Base-by-base conservation (phyloP, 2,888 invertebrate genomes). In the Plusia festucae region DNA sequence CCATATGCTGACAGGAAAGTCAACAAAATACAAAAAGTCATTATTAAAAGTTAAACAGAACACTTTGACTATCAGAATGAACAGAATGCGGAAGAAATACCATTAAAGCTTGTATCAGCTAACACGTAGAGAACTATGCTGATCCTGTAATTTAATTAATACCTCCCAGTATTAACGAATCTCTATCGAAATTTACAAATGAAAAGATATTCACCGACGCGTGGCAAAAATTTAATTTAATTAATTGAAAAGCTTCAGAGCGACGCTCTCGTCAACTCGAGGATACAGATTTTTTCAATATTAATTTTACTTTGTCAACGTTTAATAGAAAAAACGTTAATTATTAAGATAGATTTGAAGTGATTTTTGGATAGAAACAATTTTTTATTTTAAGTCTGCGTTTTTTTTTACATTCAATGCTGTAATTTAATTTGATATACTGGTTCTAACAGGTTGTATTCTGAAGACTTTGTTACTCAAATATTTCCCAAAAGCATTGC, bases 171-270 rank as follows among this genome's bases (percentile, higher is more conserved):
- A 30, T 54, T 16, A 68, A 56, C 44, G 65, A 58, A 60, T 64
- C 62, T 70, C 53, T 63, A 67, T 76, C 76, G 76, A 75, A 81
- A 78, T 80, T 79, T 73, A 66, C 59, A 75, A 82, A 76, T 78
- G 73, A 69, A 78, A 73, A 70, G 73, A 79, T 65, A 63, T 59
- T 62, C 66, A 53, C 60, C 62, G 79, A 71, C 66, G 83, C 84
- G 79, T 78, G 67, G 72, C 70, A 82, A 80, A 83, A 84, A 74
- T 83, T 84, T 85, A 85, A 88, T 88, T 88, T 73, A 83, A 85
- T 88, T 88, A 86, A 88, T 85, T 85, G 78, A 84, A 86, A 84
- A 81, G 76, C 78, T 85, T 78, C 75, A 53, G 59, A 53, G 55
- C 53, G 60, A 55, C 68, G 68, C 76, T 60, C 76, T 76, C 60